Base-by-base conservation (phyloP, 35 echinoderm and acorn worm species). In the Apostichopus californicus region DNA sequence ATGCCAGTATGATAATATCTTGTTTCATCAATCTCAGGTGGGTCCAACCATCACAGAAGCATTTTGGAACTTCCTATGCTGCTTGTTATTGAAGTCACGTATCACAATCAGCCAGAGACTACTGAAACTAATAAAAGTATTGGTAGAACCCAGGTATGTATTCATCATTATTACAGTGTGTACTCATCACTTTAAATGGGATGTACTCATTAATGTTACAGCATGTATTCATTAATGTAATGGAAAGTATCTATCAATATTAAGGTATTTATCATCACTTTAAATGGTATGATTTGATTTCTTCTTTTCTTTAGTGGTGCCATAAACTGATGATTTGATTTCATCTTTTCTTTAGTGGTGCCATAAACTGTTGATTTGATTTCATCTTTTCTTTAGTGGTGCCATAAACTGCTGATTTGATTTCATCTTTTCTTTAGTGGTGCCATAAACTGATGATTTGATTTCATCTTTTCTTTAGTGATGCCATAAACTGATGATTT, bases 31-130 rank as follows among this genome's bases (percentile, higher is more conserved):
- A 64, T 72, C 54, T 17, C 90, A 98, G 96, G 96, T 96, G 94
- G 96, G 97, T 6, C 94, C 94, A 57, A 94, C 94, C 23, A 93
- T 95, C 8, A 93, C 93, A 56, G 90, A 96, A 79, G 95, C 95
- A 21, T 90, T 96, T 25, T 94, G 91, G 77, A 93, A 96, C 25
- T 94, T 99, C 13, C 58, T 99, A 22, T 78, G 92, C 10, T 93
- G 95, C n/a, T 88, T 99, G 58, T 88, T 96, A 54, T 80, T 99
- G 22, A 96, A 93, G 65, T 77, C 93, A 56, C 82, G 91, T 56
- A 73, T 87, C 10, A 85, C 91, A 8, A 86, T 99, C 13, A 96
- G 95, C 57, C 61, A 91, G 17, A 78, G 94, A 0, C 88, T 99
- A 21, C 89, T 98, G 5, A 95, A 86, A 70, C 81, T 98, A 22